Evolutionary conservation across 1,140 invertebrate species (phyloP).

Genomic region (Coptotermes formosanus): DNA sequence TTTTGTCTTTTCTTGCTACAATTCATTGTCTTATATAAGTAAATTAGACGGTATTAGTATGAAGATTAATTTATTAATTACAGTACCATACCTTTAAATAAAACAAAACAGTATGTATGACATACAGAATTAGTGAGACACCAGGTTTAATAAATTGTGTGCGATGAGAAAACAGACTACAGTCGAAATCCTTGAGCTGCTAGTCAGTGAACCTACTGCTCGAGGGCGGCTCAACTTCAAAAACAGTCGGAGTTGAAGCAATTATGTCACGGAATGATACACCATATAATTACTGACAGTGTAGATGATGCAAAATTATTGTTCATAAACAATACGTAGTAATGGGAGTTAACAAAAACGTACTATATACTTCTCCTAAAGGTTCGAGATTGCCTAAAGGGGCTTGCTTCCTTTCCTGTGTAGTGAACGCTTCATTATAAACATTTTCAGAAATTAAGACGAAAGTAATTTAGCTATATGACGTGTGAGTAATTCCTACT

Average conservation of each 20-base stretch:
- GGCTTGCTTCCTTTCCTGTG: background rate
- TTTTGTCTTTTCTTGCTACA: background rate
- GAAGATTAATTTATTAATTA: background rate
- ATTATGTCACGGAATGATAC: constrained; percentile 1
- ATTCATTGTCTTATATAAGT: background rate
- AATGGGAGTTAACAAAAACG: constrained; percentile 5
- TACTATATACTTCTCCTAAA: background rate
- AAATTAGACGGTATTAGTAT: background rate
- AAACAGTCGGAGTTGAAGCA: background rate
- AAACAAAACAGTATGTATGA: background rate
- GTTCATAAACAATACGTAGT: background rate
- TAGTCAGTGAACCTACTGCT: constrained; percentile 1
- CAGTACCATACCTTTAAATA: background rate
- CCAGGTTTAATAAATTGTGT: background rate
- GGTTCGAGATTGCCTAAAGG: background rate
- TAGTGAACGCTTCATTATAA: background rate
- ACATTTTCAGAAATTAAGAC: background rate
- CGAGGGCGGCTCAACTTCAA: constrained; percentile 3
- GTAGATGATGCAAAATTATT: constrained; percentile 19
- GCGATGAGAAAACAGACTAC: background rate
- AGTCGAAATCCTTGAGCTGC: background rate
- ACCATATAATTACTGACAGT: constrained; percentile 16
- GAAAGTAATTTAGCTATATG: background rate
- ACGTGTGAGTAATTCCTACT: background rate
- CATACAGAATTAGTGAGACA: background rate